These are phyloP conservation scores for Lethrus apterus DNA, from an alignment of 1,140 invertebrate genomes.

Conservation along the genomic window DNA sequence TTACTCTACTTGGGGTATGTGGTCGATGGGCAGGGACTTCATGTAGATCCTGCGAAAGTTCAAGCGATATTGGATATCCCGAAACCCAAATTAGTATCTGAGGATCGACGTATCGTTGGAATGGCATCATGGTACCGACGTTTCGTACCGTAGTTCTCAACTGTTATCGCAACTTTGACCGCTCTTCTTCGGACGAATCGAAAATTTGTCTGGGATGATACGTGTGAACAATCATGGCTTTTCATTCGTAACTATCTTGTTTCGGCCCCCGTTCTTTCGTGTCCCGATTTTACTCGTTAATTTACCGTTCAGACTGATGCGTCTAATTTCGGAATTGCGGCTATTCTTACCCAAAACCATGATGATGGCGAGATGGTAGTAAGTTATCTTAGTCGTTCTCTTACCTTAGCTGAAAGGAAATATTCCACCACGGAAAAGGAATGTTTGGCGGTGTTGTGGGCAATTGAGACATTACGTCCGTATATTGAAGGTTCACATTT, in stretches of 20 bases:
- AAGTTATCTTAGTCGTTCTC: constrained; percentile 33
- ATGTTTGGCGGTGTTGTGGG: constrained; percentile 39
- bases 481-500: constrained; percentile 28
- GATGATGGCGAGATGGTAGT: constrained; percentile 29
- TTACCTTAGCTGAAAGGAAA: constrained; percentile 33
- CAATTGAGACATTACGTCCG: constrained; percentile 27
- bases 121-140: constrained; percentile 15
- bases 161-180: constrained; percentile 10
- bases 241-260: constrained; percentile 20
- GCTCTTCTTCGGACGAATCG: constrained; percentile 8
- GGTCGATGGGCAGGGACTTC: not conserved
- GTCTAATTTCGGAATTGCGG: constrained; percentile 15
- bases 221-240: not conserved
- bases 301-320: constrained; percentile 23
- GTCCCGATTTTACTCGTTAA: constrained; percentile 27
- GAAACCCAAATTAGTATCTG: not conserved
- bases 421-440: constrained; percentile 41
- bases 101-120: constrained; percentile 2
- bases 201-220: constrained; percentile 11
- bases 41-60: not conserved
- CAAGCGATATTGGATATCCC: not conserved
- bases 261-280: constrained; percentile 17
- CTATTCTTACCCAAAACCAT: constrained; percentile 19
- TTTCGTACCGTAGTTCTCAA: constrained; percentile 15
- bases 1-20: constrained; percentile 1